Evolutionary conservation across 2,113 vertebrate species (phyloP).

Genomic region (Bubo bubo): DNA sequence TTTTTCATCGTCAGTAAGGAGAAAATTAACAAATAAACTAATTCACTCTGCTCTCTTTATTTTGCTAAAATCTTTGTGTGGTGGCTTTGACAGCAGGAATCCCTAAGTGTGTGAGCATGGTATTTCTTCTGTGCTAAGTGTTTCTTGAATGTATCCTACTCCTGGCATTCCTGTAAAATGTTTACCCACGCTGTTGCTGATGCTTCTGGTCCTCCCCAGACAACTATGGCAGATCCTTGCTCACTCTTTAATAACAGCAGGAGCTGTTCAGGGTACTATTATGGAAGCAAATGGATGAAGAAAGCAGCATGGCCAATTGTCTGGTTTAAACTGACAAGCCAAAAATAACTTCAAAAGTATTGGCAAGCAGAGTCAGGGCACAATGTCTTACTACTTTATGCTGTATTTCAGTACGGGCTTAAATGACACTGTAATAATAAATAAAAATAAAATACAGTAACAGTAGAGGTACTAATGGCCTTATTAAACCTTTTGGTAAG

Average conservation of each 20-base stretch:
- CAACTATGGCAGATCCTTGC: neutral
- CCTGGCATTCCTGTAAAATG: neutral
- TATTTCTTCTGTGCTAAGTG: neutral
- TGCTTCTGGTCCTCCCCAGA: neutral
- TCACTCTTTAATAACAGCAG: neutral
- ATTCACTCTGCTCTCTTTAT: neutral
- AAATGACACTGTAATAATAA: neutral
- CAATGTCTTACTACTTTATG: neutral
- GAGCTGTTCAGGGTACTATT: neutral
- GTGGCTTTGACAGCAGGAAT: neutral
- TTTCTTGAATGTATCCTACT: neutral
- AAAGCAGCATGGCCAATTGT: fast-evolving
- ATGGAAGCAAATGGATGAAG: neutral
- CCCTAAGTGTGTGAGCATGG: fast-evolving
- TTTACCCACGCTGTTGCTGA: fast-evolving
- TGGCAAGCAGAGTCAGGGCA: neutral
- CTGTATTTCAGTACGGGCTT: neutral
- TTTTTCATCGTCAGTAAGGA: neutral
- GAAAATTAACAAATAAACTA: neutral
- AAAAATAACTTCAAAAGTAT: neutral
- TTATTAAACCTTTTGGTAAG: neutral
- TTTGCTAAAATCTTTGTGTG: neutral
- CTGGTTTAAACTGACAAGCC: neutral
- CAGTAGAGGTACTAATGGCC: neutral
- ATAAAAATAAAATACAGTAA: neutral